Conservation (phyloP, 2,797 vertebrate species). For the Gymnoscopelus microlampas region DNA sequence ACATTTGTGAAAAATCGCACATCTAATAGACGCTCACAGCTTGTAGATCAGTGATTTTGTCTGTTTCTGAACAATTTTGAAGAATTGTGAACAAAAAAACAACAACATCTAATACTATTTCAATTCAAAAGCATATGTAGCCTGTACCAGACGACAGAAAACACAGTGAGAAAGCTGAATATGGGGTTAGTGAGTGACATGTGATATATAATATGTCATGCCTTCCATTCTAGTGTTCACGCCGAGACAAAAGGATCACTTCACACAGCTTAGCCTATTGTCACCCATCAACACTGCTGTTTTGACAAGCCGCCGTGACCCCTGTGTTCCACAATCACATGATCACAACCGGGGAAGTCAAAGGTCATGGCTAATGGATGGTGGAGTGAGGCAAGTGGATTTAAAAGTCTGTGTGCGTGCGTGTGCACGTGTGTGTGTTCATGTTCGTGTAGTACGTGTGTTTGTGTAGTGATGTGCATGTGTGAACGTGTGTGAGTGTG, state of each 20-base stretch:
- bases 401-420: constrained; percentile 32
- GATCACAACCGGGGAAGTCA: constrained; percentile 74
- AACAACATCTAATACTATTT: too few species aligned
- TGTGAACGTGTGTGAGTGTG: not conserved
- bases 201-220: not conserved
- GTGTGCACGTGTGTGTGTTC: not conserved
- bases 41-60: too few species aligned
- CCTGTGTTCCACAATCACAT: constrained; percentile 73
- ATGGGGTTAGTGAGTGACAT: too few species aligned
- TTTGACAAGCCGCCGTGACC: constrained; percentile 73
- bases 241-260: constrained; percentile 35
- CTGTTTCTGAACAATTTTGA: too few species aligned
- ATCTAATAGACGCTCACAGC: too few species aligned
- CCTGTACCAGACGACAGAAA: too few species aligned
- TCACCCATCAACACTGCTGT: constrained; percentile 69
- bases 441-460: not conserved
- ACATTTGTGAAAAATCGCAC: too few species aligned
- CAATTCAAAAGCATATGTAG: too few species aligned
- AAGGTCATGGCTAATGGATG: constrained; percentile 80
- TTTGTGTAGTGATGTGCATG: not conserved
- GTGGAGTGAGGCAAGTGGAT: constrained; percentile 60
- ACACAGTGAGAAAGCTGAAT: too few species aligned
- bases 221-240: not conserved
- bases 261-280: constrained; percentile 51
- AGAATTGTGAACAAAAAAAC: too few species aligned